These are phyloP conservation scores for Neoscelio sp. DNA, from an alignment of 2,888 invertebrate genomes.

Conservation along the genomic window DNA sequence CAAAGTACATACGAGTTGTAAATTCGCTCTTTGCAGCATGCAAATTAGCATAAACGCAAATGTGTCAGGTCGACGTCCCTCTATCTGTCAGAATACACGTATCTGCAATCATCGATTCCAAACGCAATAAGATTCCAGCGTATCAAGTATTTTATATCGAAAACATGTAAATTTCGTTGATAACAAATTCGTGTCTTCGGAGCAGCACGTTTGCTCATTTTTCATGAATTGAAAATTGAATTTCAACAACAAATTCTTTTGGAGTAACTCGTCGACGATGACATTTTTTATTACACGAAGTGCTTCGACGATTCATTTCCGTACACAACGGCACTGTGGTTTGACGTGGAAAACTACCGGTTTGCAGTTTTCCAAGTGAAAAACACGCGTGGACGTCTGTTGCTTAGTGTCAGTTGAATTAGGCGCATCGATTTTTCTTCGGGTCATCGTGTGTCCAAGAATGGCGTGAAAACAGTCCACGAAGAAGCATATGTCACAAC, in stretches of 20 bases:
- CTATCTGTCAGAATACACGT: conserved; percentile 7
- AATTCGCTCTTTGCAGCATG: conserved; percentile 44
- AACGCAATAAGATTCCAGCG: conserved; percentile 16
- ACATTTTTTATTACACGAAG: too few relatives aligned
- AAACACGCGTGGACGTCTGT: conserved; percentile 13
- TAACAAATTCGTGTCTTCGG: too few relatives aligned
- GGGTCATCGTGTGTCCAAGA: conserved; percentile 38
- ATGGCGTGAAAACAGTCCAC: conserved; percentile 33
- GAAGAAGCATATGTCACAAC: conserved; percentile 25
- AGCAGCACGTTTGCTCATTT: too few relatives aligned
- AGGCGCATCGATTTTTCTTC: conserved; percentile 55
- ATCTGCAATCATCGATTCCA: conserved; percentile 35
- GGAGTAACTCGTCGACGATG: too few relatives aligned
- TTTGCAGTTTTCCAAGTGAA: conserved; percentile 11
- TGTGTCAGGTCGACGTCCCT: conserved; percentile 38
- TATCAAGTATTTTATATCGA: conserved; percentile 12
- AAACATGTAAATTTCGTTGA: conserved; percentile 39
- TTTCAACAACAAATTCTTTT: too few relatives aligned
- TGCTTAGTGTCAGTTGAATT: conserved; percentile 62
- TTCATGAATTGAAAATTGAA: too few relatives aligned
- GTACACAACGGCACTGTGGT: too few relatives aligned
- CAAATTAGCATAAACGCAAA: conserved; percentile 54
- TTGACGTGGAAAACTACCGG: too few relatives aligned
- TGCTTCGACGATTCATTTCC: too few relatives aligned
- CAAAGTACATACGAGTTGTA: conserved; percentile 39